phyloP scores from a whole-genome alignment of 2,888 invertebrate species.

The Chesias legatella region DNA sequence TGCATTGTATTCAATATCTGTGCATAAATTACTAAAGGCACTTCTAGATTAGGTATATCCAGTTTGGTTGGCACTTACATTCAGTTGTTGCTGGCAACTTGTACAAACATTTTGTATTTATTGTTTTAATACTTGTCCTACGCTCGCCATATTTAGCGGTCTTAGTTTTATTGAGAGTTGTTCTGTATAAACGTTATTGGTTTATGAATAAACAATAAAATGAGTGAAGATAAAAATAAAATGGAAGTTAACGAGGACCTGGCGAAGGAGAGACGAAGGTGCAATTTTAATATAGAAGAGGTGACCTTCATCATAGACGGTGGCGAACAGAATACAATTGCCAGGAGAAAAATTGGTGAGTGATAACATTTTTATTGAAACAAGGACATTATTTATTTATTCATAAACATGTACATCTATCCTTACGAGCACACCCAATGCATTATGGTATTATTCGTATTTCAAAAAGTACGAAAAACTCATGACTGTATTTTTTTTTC shows the following conservation, averaged over 20 bases:
- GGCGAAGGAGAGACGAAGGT: constrained; percentile 83
- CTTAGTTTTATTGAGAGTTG: no score
- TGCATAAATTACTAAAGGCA: background rate
- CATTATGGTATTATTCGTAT: no score
- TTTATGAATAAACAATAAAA: constrained; percentile 9
- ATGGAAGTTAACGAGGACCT: constrained; percentile 83
- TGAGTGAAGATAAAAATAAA: constrained; percentile 31
- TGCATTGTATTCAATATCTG: background rate
- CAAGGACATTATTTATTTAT: no score
- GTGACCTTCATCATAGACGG: constrained; percentile 89
- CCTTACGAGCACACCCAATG: no score
- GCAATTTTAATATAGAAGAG: constrained; percentile 86
- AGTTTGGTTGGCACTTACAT: background rate
- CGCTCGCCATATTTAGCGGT: no score
- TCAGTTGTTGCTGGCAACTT: constrained; percentile 3
- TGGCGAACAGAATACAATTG: constrained; percentile 83
- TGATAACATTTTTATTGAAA: no score
- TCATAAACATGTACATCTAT: no score
- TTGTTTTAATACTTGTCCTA: no score
- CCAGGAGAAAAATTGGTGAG: constrained; percentile 77
- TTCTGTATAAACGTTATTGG: background rate
- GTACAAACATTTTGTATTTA: constrained; percentile 1
- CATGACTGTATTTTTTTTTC: no score
- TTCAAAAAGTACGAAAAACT: no score
- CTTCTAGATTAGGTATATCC: background rate